phyloP scores from a whole-genome alignment of 2,113 vertebrate genomes.

The Ictalurus punctatus region DNA sequence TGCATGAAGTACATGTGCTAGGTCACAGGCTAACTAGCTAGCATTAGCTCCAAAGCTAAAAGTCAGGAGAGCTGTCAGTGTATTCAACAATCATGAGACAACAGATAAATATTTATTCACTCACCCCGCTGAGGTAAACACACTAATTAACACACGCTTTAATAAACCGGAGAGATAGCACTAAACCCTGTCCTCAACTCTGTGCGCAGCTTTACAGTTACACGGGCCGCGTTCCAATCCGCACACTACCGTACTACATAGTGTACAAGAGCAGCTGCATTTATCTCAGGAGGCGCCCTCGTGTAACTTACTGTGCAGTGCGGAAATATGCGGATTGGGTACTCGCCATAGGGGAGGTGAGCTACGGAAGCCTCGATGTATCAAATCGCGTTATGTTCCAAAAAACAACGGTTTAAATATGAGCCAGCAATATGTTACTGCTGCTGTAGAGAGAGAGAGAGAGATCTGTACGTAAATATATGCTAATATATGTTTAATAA shows the following conservation, averaged over 20 bases:
- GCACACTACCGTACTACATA: neutral
- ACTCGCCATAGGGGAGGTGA: neutral
- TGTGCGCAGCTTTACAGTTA: neutral
- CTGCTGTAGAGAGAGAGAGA: neutral
- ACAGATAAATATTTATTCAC: neutral
- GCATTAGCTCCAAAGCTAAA: neutral
- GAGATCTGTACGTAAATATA: neutral
- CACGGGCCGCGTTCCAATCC: neutral
- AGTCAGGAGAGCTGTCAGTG: neutral
- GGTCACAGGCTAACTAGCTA: neutral
- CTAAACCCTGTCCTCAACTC: too few species aligned
- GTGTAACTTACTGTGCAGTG: neutral
- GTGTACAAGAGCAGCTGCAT: neutral
- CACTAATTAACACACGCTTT: neutral
- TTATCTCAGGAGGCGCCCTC: neutral
- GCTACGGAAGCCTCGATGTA: neutral
- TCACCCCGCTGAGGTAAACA: constrained; percentile 1
- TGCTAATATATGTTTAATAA: neutral
- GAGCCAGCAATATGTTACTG: neutral
- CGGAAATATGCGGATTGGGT: neutral
- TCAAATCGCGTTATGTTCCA: neutral
- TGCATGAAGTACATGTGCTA: neutral
- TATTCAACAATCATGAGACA: neutral
- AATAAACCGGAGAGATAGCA: neutral
- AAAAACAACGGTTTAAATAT: neutral